Base-by-base conservation (phyloP, 2,797 vertebrate species). In the Oreonectes daqikongensis region DNA sequence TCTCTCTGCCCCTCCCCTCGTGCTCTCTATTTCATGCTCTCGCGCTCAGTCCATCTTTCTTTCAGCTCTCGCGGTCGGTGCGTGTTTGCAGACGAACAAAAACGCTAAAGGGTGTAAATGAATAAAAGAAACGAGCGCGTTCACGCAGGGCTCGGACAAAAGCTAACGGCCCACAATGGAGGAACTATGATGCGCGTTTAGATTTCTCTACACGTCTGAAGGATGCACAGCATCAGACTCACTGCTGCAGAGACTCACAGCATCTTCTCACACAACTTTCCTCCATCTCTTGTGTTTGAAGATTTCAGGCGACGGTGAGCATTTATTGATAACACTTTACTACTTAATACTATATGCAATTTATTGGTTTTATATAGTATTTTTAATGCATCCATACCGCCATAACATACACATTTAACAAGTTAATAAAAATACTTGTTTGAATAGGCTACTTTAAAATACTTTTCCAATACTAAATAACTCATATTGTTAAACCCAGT, bases 111-210 rank as follows among this genome's bases (percentile, higher is more conserved):
- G 72, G 64, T 71, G 81, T 80, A 76, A 69, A 81, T 53, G 53
- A 66, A 60, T 26, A 42, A 63, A 72, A 75, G 59, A 42, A 73
- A 68, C 55, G 48, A 48, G 40, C 17, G 44, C 26, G 28, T 55
- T 82, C 88, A 79, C 84, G 84, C 87, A 83, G 88, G 64, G 86
- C 77, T 60, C 59, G 76, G 85, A 90, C 89, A 89, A 90, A 88
- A 86, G 87, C 78, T 68, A 85, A 82, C 83, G 85, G 82, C 81
- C 83, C 85, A 71, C 68, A 77, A 68, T 74, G 86, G 85, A 85
- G 83, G 87, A 87, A 86, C 22, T 55, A 55, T 26, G 52, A 52
- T 3, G 50, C 9, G 11, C 88, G 81, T 74, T 88, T 85, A 87
- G 83, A 72, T 86, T 90, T 86, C 88, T 85, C 81, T 72, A 85